Percentiles rank a stretch among this genome's conserved stretches.
phyloP scores from a whole-genome alignment of 2,113 vertebrate species.

The Butorides virescens region DNA sequence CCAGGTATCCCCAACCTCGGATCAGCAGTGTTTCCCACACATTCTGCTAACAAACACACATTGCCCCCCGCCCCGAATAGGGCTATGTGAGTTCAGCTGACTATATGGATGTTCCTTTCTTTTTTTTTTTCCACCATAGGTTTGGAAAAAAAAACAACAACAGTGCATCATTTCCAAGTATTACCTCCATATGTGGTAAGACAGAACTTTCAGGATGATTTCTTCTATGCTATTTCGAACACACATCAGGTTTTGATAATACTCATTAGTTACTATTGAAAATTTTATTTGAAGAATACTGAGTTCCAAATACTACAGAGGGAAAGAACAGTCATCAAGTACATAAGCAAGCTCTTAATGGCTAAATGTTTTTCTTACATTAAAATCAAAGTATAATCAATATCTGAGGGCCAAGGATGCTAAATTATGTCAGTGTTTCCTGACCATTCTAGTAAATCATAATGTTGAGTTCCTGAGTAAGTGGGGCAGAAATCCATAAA shows the following conservation, averaged over 20 bases:
- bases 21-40: neutral
- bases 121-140: neutral
- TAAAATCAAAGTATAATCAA: neutral
- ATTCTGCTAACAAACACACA: neutral
- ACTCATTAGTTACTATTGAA: neutral
- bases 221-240: neutral
- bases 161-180: neutral
- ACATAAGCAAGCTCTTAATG: neutral
- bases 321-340: neutral
- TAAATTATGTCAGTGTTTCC: neutral
- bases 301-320: neutral
- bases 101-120: neutral
- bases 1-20: neutral
- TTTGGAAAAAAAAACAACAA: neutral
- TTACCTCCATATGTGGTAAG: neutral
- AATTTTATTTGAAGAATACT: neutral
- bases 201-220: neutral
- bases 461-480: constrained; percentile 42
- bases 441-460: neutral
- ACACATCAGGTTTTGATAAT: neutral
- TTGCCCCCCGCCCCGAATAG: neutral
- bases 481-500: constrained; percentile 33
- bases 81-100: neutral
- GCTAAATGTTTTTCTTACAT: neutral
- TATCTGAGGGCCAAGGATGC: neutral